Base-by-base conservation (phyloP, 2,888 invertebrate genomes). In the Stenchaetothrips biformis region DNA sequence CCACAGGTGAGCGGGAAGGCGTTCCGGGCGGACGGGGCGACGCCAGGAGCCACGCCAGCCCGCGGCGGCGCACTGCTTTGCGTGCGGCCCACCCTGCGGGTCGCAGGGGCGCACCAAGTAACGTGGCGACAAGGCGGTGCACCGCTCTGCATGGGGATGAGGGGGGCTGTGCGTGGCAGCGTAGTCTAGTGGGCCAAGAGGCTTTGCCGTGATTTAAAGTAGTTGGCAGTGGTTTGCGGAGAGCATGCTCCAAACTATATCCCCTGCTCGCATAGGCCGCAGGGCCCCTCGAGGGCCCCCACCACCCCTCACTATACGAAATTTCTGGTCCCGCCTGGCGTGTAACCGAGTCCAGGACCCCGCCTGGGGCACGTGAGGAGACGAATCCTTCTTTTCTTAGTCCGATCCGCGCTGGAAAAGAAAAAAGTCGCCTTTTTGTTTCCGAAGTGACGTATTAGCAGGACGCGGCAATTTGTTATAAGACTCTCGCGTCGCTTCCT, bases 131-230 rank as follows among this genome's bases (percentile, higher is more conserved):
- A 37, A 37, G 37, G 37, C 37, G 37, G 37, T 37, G 37, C 37
- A 37, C 37, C 37, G 37, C 37, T 37, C 37, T 37, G 37, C 37
- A 37, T 37, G 37, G 37, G 4, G 37, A 37, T 37, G 25, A 21
- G 67, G 67, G 21, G 25, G 67, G 21, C 25, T 21, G 25, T 25
- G 67, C 8, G 67, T 9, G 37, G 37, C 37, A 4, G 37, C 37
- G 4, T 4, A 37, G 37, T 37, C 2, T 37, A 37, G 37, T 74
- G 67, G 21, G 67, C 25, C 67, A 21, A 74, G 67, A 74, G 67
- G 67, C 67, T 74, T 74, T 74, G 67, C 25, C 25, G 21, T 74
- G 67, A 74, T 74, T 74, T 74, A 74, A 74, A 74, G 67, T 74
- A 74, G 67, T 74, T 74, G 67, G 67, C 21, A 11, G 67, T 21